Percentiles rank a stretch among this genome's conserved stretches.
Evolutionary conservation across 2,113 vertebrate genomes (phyloP).

Genomic region (Hemichromis elongatus): DNA sequence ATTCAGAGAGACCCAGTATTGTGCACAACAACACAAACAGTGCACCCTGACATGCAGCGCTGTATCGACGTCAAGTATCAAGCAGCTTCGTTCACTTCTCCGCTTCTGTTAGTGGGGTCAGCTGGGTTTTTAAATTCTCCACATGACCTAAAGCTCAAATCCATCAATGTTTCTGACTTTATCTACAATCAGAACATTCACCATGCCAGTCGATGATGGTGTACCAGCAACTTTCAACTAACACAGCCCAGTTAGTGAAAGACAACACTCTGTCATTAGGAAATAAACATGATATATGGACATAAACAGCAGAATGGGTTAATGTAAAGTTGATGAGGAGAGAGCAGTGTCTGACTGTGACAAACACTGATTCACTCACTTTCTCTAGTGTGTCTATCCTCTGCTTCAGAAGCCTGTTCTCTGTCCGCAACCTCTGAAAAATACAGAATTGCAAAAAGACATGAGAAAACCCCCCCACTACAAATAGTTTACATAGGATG

Average conservation of each 20-base stretch:
- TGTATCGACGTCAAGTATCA: constrained; percentile 4
- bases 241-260: constrained; percentile 54
- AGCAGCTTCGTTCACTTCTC: neutral
- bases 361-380: constrained; percentile 75
- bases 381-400: constrained; percentile 98
- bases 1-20: neutral
- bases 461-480: neutral
- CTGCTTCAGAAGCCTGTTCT: constrained; percentile 95
- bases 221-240: neutral
- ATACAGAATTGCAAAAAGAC: neutral
- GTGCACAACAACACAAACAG: constrained; percentile 4
- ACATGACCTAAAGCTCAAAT: neutral
- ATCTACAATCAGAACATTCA: neutral
- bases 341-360: neutral
- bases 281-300: constrained; percentile 16
- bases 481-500: neutral
- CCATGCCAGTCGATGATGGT: neutral
- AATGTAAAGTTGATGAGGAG: constrained; percentile 24
- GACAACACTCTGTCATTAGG: neutral
- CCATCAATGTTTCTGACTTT: neutral
- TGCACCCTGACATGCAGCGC: constrained; percentile 41
- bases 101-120: constrained; percentile 4
- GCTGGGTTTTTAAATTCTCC: neutral
- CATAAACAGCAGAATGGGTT: constrained; percentile 32
- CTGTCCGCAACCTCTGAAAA: constrained; percentile 91